Evolutionary conservation across 1,140 invertebrate species (phyloP).

Genomic region (Papilio glaucus): DNA sequence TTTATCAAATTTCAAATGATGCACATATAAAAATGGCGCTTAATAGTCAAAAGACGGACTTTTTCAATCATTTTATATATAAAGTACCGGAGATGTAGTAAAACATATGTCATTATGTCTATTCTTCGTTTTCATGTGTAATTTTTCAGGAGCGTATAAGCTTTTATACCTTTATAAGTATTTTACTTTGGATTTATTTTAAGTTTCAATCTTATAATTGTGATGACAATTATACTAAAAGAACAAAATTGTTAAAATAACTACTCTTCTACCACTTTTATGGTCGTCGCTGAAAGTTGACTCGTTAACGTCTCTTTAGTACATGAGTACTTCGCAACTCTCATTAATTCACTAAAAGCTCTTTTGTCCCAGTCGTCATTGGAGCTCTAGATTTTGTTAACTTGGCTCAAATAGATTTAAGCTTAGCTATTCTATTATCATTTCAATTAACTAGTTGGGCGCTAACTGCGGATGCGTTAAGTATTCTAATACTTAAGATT

Average conservation of each 20-base stretch:
- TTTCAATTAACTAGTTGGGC: background rate
- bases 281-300: conserved; percentile 8
- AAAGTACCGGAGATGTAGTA: too few species aligned
- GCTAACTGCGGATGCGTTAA: background rate
- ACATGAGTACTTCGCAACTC: conserved; percentile 7
- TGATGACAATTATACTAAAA: background rate
- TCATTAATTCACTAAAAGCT: conserved; percentile 17
- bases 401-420: background rate
- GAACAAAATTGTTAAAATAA: conserved; percentile 3
- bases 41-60: too few species aligned
- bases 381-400: background rate
- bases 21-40: too few species aligned
- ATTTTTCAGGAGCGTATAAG: too few species aligned
- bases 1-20: too few species aligned
- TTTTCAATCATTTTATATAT: too few species aligned
- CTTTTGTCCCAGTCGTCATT: conserved; percentile 14
- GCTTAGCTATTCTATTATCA: background rate
- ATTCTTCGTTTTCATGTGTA: too few species aligned
- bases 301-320: conserved; percentile 14
- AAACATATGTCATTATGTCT: too few species aligned
- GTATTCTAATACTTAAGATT: background rate
- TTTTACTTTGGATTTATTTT: background rate
- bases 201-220: background rate
- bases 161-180: too few species aligned
- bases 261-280: conserved; percentile 11